A percentile compares a stretch with the other conserved stretches of the same genome.
phyloP scores from a whole-genome alignment of 2,797 vertebrate genomes.

The Notoglanidium macrostoma region DNA sequence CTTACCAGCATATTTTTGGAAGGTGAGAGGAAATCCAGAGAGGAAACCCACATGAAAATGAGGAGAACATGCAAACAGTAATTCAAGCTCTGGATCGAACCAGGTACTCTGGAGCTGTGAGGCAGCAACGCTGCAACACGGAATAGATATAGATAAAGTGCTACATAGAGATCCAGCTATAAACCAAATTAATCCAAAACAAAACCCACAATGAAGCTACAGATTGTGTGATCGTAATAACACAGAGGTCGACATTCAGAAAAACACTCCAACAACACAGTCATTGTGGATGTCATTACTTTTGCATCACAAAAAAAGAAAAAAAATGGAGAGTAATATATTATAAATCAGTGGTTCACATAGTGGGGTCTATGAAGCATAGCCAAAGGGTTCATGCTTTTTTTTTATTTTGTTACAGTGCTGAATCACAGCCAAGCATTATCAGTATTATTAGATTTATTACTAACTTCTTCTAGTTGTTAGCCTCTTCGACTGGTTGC shows the following conservation, averaged over 20 bases:
- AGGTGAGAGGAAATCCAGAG: not conserved
- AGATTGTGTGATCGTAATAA: not conserved
- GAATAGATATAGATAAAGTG: not conserved
- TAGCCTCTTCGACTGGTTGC: not conserved
- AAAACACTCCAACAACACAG: not conserved
- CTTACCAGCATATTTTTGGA: not conserved
- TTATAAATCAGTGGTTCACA: not conserved
- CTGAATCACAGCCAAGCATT: not conserved
- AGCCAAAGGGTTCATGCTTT: not conserved
- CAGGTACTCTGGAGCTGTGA: not conserved
- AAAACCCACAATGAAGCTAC: not conserved
- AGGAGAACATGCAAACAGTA: not conserved
- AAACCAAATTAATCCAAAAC: not conserved
- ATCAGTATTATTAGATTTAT: not conserved
- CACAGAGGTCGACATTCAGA: not conserved
- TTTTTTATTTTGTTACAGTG: not conserved
- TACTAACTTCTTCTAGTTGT: not conserved
- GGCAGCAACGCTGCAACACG: no score
- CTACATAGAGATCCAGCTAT: not conserved
- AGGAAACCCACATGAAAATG: not conserved
- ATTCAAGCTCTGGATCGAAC: not conserved
- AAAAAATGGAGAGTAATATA: not conserved
- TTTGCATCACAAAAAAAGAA: constrained; percentile 4
- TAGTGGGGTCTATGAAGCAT: not conserved
- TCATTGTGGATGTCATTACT: constrained; percentile 14